Base-by-base conservation (phyloP, 2,113 vertebrate species). In the Semicossyphus pulcher region DNA sequence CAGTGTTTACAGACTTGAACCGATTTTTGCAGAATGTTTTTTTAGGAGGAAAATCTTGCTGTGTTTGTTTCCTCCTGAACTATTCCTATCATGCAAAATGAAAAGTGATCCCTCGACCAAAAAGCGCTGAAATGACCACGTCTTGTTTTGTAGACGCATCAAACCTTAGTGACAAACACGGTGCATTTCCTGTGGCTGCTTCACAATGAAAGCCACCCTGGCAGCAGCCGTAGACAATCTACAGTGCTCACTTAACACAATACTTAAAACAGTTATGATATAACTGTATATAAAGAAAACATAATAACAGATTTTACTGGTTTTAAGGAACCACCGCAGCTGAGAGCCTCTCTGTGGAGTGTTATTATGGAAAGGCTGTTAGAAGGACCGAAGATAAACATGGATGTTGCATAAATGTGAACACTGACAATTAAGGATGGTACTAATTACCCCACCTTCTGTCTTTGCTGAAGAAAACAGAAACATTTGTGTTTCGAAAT, bases 271-370 rank as follows among this genome's bases (percentile, higher is more conserved):
- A 28, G 5, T 23, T 28, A 14, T 59, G 21, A 26, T 26, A 25
- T 2, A 0, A 6, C 23, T 41, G 36, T 28, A 11, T 34, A 20
- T 64, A 64, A 16, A 29, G 31, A 59, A 58, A 83, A 78, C 52
- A 59, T 44, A 26, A 20, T 45, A 74, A 42, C 3, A 1, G 10
- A 32, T 79, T 66, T 66, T 11, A n/a, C 45, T 39, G 62, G 21
- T 66, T 79, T 70, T 78, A 78, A 83, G 74, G 20, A 62, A 66
- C 10, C 4, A 7, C 32, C n/a, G 3, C 39, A 58, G 73, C 62
- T 18, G 10, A 14, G 26, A 57, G 53, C 28, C 14, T 70, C 44
- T 54, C 32, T 23, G 29, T 34, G n/a, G 20, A 58, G 34, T 49
- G 48, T 45, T 28, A 15, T 49, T 58, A 54, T 9, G 23, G 66